Base-by-base conservation (phyloP, 92 coral and sea anemone species). In the Heteractis magnifica region DNA sequence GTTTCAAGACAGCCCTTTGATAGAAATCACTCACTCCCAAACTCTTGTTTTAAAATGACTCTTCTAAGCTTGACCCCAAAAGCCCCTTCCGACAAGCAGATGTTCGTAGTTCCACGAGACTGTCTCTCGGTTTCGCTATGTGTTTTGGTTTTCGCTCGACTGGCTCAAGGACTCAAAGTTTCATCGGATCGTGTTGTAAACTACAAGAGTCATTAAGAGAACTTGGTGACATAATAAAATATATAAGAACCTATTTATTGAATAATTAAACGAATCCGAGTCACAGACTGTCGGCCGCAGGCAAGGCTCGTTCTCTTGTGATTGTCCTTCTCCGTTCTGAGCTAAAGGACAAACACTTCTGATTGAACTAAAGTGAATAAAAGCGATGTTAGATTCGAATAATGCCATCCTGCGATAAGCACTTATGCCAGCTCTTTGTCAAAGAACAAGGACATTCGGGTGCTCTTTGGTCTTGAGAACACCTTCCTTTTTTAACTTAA, bases 261-360 rank as follows among this genome's bases (percentile, higher is more conserved):
- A 89, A 91, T 93, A 89, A 93, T 91, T 93, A 92, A 93, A 89
- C 93, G 90, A 93, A 93, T 93, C 98, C 88, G 91, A 76, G 86
- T 34, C 76, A 76, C 15, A 72, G 73, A 73, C 74, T 79, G 75
- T 68, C 50, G 72, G 92, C 84, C 88, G 76, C 81, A 60, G 79
- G 86, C 83, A 62, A 51, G 70, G 19, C 76, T 82, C 77, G 80
- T 79, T 56, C 78, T 51, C 34, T 60, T 79, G 41, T 58, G 80
- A 71, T 79, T 58, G 19, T 74, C 78, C 15, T 16, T 44, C 13
- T 11, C 10, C 20, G 78, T 74, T 23, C 15, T 49, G 8, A 4
- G 60, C 56, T 18, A 48, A 60, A 49, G 34, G 58, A 79, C 56
- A 34, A 26, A 49, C 75, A 10, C 75, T 64, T 58, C 72, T 60